Evolutionary conservation across 2,797 vertebrate species (phyloP).

Genomic region (Carapus acus): DNA sequence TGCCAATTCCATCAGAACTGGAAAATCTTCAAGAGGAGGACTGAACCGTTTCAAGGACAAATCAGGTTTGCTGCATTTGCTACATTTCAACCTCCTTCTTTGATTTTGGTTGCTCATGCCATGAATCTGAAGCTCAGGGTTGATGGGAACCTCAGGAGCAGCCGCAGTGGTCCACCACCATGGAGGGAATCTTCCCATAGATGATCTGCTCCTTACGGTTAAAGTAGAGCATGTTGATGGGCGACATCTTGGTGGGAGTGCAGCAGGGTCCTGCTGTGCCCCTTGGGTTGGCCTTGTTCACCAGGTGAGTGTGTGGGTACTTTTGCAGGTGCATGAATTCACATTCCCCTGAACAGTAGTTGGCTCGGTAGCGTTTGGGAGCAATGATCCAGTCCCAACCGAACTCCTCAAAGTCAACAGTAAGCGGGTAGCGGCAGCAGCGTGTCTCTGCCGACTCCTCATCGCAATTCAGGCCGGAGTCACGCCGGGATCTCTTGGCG

Average conservation of each 20-base stretch:
- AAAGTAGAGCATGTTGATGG: slow-evolving; percentile 98
- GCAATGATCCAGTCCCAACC: slow-evolving; percentile 99
- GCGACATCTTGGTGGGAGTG: slow-evolving; percentile 96
- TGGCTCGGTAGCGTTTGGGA: slow-evolving; percentile 96
- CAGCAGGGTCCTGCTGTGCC: slow-evolving; percentile 94
- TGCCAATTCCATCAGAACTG: too few relatives aligned
- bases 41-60: not conserved
- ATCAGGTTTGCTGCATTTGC: not conserved
- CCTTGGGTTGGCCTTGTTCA: slow-evolving; percentile 92
- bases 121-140: not conserved
- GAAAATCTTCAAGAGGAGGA: too few relatives aligned
- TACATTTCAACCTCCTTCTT: not conserved
- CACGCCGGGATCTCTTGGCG: slow-evolving; percentile 84
- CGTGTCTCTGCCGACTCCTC: slow-evolving; percentile 89
- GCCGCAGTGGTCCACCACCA: slow-evolving; percentile 97
- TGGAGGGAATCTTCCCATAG: slow-evolving; percentile 94
- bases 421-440: slow-evolving; percentile 93
- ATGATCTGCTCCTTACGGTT: slow-evolving; percentile 96
- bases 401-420: slow-evolving; percentile 96
- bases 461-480: slow-evolving; percentile 91
- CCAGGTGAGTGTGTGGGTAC: slow-evolving; percentile 92
- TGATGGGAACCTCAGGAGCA: slow-evolving; percentile 79
- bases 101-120: too few relatives aligned
- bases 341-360: slow-evolving; percentile 95
- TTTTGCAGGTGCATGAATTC: slow-evolving; percentile 96